Evolutionary conservation across 2,888 invertebrate species (phyloP).

Genomic region (Melinopterus prodromus): DNA sequence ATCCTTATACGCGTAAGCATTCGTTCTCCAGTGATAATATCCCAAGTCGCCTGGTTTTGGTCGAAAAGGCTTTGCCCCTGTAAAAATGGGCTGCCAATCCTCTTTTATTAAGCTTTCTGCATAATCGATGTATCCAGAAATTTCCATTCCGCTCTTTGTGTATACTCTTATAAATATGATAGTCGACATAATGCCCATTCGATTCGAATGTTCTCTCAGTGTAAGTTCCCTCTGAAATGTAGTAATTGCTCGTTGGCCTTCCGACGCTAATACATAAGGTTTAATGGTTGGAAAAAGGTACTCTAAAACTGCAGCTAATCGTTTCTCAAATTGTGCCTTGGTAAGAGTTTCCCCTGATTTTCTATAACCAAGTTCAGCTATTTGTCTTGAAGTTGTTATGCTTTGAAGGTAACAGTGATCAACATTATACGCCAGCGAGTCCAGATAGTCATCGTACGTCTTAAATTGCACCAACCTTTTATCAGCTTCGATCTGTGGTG

Average conservation of each 20-base stretch:
- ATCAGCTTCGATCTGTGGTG: conserved; percentile 68
- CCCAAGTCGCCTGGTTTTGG: conserved; percentile 77
- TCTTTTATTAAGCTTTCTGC: conserved; percentile 73
- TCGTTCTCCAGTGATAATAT: conserved; percentile 81
- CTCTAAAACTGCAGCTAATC: conserved; percentile 66
- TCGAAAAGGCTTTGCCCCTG: conserved; percentile 65
- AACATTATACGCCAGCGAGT: conserved; percentile 75
- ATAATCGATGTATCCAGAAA: conserved; percentile 88
- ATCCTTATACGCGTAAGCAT: conserved; percentile 73
- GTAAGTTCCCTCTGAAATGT: conserved; percentile 75
- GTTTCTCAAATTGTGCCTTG: conserved; percentile 68
- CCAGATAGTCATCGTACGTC: conserved; percentile 82
- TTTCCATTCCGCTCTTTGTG: conserved; percentile 76
- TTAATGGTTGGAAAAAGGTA: conserved; percentile 69
- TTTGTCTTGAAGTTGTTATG: conserved; percentile 69
- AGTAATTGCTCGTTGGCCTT: conserved; percentile 64
- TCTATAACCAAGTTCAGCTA: conserved; percentile 81
- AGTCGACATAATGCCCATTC: conserved; percentile 77
- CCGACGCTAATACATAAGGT: conserved; percentile 69
- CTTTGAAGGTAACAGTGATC: conserved; percentile 81
- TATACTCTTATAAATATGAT: conserved; percentile 81
- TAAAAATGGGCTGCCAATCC: conserved; percentile 81
- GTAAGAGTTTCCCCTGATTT: conserved; percentile 71
- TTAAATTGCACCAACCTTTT: conserved; percentile 67
- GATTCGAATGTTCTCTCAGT: conserved; percentile 76